Conservation (phyloP, 2,113 vertebrate genomes). For the Coregonus clupeaformis region DNA sequence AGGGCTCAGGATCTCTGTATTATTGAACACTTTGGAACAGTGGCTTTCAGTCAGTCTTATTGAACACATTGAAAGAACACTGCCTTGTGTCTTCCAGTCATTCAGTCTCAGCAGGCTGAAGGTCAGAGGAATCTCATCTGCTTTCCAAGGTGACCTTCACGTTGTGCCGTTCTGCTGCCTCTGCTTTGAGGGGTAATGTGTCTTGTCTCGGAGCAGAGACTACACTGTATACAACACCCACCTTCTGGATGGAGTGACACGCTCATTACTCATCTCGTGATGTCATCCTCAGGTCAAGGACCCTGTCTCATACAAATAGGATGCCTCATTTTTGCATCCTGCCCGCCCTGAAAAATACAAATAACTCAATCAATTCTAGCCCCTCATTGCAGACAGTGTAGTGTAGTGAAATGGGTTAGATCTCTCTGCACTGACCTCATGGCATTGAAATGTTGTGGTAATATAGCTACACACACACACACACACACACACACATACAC, state of each 20-base stretch:
- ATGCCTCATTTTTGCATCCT: not conserved
- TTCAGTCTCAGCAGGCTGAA: constrained; percentile 12
- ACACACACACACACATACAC: too few relatives aligned
- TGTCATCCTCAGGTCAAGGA: not conserved
- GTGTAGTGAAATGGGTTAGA: too few relatives aligned
- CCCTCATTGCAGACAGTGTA: not conserved
- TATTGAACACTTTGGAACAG: too few relatives aligned
- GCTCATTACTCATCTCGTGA: not conserved
- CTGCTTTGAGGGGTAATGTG: constrained; percentile 46
- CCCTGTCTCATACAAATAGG: not conserved
- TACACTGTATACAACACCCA: not conserved
- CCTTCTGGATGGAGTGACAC: constrained; percentile 11
- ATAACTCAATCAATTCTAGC: too few relatives aligned
- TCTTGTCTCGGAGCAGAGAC: not conserved
- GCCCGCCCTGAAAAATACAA: not conserved
- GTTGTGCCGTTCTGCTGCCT: constrained; percentile 44
- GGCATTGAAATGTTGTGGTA: not conserved
- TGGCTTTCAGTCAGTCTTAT: too few relatives aligned
- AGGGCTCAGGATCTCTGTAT: not conserved
- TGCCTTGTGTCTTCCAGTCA: not conserved
- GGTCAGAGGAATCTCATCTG: constrained; percentile 19
- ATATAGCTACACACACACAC: not conserved
- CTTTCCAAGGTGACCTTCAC: constrained; percentile 49
- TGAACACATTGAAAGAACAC: too few relatives aligned
- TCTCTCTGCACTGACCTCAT: not conserved